Conservation (phyloP, 2,797 vertebrate genomes). For the Poecilia velifera region DNA sequence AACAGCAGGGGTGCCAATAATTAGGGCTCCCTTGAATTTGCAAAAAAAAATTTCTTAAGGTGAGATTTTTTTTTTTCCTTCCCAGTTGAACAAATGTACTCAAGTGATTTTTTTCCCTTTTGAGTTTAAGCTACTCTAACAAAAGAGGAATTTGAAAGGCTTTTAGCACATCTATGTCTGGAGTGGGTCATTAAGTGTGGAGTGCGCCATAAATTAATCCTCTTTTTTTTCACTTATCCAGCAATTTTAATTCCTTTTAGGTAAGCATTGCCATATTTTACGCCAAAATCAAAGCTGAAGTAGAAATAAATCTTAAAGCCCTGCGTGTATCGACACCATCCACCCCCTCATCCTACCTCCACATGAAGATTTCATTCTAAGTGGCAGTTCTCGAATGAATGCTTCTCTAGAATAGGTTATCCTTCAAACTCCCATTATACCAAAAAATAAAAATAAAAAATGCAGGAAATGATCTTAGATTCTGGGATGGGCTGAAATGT, state of each 20-base stretch:
- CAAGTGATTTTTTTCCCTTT: neutral
- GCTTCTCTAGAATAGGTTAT: too few relatives aligned
- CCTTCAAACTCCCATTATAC: too few relatives aligned
- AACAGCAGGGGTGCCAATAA: neutral
- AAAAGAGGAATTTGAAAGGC: neutral
- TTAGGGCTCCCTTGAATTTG: neutral
- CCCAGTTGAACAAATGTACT: slow-evolving; percentile 2
- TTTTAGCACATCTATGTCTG: neutral
- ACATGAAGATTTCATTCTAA: neutral
- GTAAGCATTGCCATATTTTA: neutral
- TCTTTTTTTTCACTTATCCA: neutral
- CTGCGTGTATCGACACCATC: neutral
- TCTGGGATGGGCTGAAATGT: neutral
- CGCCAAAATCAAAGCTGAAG: neutral
- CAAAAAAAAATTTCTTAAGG: neutral
- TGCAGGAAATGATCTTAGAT: neutral
- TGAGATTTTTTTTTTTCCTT: neutral
- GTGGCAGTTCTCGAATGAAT: neutral
- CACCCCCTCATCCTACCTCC: neutral
- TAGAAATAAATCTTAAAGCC: neutral
- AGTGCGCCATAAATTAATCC: neutral
- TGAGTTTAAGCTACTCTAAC: neutral
- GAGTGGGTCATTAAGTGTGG: neutral
- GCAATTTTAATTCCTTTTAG: neutral
- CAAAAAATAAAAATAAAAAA: too few relatives aligned